These are phyloP conservation scores for Corythornis cristatus DNA, from an alignment of 2,113 vertebrate species.

Conservation along the genomic window DNA sequence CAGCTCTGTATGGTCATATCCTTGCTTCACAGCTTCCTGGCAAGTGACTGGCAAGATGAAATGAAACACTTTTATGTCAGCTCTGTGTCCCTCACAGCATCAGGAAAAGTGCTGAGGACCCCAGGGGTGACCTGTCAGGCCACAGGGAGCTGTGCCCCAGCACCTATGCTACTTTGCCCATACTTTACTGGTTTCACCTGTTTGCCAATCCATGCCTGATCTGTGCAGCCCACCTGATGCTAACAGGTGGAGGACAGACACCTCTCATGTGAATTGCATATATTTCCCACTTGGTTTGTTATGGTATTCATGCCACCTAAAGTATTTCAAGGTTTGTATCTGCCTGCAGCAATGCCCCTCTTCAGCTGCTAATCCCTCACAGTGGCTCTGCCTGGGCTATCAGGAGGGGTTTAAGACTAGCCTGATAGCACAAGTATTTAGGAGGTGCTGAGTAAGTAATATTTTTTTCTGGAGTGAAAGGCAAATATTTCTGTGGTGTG, in stretches of 20 bases:
- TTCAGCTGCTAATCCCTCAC: fast-evolving
- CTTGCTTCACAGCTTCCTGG: neutral
- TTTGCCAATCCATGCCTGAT: neutral
- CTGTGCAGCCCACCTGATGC: neutral
- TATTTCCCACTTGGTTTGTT: neutral
- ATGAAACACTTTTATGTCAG: fast-evolving
- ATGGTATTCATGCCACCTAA: neutral
- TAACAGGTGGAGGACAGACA: neutral
- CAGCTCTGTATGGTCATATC: fast-evolving
- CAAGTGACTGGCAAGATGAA: fast-evolving
- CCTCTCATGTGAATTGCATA: fast-evolving
- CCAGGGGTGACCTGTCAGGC: neutral
- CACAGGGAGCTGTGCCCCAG: neutral
- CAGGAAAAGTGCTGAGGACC: neutral
- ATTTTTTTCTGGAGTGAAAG: neutral
- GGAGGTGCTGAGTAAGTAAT: neutral
- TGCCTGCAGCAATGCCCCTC: neutral
- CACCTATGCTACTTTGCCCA: neutral
- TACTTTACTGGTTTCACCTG: neutral
- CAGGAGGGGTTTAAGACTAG: neutral
- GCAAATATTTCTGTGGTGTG: neutral
- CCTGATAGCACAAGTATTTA: neutral
- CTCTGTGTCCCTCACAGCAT: neutral
- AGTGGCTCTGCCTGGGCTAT: neutral
- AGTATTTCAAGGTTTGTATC: neutral